Percentiles rank a stretch among this genome's conserved stretches.
Conservation (phyloP, 2,888 invertebrate species). For the Pandemis cinnamomeana region DNA sequence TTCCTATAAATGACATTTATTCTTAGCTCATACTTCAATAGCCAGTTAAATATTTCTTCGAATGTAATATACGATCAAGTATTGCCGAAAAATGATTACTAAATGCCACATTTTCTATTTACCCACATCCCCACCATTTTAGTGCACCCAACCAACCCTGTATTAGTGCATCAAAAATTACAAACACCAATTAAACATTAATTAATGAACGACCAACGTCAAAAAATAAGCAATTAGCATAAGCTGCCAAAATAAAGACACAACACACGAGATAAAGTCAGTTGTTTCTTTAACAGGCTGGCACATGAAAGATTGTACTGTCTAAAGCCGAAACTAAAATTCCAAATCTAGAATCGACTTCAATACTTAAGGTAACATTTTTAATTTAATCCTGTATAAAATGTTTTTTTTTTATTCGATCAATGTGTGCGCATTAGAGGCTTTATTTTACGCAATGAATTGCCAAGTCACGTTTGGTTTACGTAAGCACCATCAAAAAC, state of each 20-base stretch:
- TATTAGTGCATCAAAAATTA: not conserved
- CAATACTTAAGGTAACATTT: no score
- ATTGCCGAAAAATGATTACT: not conserved
- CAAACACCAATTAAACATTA: not conserved
- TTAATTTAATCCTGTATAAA: not conserved
- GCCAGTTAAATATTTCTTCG: no score
- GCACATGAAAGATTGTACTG: no score
- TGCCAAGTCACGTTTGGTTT: not conserved
- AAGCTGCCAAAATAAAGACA: not conserved
- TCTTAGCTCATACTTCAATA: no score
- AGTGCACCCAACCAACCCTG: slow-evolving; percentile 5
- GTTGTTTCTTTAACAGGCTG: no score
- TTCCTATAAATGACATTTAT: no score
- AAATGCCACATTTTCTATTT: not conserved
- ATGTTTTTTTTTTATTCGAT: not conserved
- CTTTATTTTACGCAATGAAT: not conserved
- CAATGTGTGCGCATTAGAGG: not conserved
- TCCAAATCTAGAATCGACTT: no score
- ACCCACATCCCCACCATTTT: not conserved
- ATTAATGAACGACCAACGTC: not conserved
- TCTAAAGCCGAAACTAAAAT: no score
- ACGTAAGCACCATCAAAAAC: slow-evolving; percentile 35
- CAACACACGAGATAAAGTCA: not conserved
- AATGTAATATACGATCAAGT: not conserved
- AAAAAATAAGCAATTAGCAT: not conserved